Evolutionary conservation across 2,797 vertebrate species (phyloP), one percentile per base, ranked within the genome.

Genomic region (Periophthalmus magnuspinnatus): DNA sequence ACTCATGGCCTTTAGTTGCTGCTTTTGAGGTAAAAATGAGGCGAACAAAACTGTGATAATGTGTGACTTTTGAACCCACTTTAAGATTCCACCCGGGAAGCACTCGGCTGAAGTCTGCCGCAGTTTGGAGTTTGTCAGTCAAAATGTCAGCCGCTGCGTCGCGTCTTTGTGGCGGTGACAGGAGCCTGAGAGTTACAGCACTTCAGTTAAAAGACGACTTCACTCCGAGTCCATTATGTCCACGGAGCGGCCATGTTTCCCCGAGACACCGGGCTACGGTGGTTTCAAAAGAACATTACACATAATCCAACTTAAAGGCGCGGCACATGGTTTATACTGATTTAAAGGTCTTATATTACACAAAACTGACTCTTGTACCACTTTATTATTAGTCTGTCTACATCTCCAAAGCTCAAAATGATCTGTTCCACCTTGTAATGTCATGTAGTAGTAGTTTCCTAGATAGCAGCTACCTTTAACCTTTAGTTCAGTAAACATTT

Each of bases 181-280:
- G 81, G 75, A 24, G 70, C 76, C 84, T 81, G 82, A 89, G 82
- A 78, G 84, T 84, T 88, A 86, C 82, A 86, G 81, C 67, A 65
- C 78, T 84, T 89, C 83, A 77, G 86, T 86, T 87, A 86, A 85
- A 77, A 72, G 66, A 63, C 70, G 76, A 81, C 83, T 82, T 88
- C 84, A 81, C 69, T 86, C 84, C 84, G 34, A 34, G 80, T 73
- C 74, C 67, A 72, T 82, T 78, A 73, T 57, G 65, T 76, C 69
- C 75, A 59, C 71, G 70, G 62, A 36, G 41, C 56, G 50, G 68
- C 50, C 69, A 59, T 45, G 62, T 82, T 67, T 56, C 70, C 48
- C 52, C 65, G 47, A 77, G 33, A 59, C 45, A 69, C 73, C 77
- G 70, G 60, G 54, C 63, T 4, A 6, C 38, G 5, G 64, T 47